Evolutionary conservation across 1,140 invertebrate species (phyloP).

Genomic region (Dinoponera quadriceps): DNA sequence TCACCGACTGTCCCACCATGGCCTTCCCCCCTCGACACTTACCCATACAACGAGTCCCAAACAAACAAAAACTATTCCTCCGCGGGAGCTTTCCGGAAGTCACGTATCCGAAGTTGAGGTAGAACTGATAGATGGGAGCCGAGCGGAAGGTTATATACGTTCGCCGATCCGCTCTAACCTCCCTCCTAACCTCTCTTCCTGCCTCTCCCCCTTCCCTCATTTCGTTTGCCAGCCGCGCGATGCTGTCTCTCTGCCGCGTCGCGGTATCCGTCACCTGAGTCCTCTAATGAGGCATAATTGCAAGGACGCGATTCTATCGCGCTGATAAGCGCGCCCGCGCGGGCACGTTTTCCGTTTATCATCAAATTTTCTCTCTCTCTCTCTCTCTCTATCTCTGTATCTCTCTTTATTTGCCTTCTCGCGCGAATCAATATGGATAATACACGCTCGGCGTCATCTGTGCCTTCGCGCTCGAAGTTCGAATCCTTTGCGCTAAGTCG

Average conservation of each 20-base stretch:
- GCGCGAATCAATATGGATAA: neutral
- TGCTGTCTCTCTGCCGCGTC: slow-evolving; percentile 17
- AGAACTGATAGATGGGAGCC: slow-evolving; percentile 75
- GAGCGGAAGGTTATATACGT: slow-evolving; percentile 72
- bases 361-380: neutral
- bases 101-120: slow-evolving; percentile 78
- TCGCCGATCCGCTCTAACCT: neutral
- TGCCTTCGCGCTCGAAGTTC: neutral
- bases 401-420: neutral
- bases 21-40: slow-evolving; percentile 67
- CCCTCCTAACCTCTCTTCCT: slow-evolving; percentile 7
- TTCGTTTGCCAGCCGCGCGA: neutral
- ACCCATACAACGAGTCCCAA: slow-evolving; percentile 86
- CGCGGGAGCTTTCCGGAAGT: slow-evolving; percentile 68
- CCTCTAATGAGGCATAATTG: slow-evolving; percentile 25
- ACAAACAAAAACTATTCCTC: slow-evolving; percentile 84
- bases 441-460: neutral
- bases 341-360: no score
- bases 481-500: no score
- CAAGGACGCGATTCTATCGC: slow-evolving; percentile 28
- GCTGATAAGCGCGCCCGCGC: slow-evolving; percentile 4
- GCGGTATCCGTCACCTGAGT: neutral
- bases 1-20: no score
- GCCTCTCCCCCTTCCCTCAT: neutral
- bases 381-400: neutral